Evolutionary conservation across 2,113 vertebrate genomes (phyloP).

Genomic region (Arenaria interpres): DNA sequence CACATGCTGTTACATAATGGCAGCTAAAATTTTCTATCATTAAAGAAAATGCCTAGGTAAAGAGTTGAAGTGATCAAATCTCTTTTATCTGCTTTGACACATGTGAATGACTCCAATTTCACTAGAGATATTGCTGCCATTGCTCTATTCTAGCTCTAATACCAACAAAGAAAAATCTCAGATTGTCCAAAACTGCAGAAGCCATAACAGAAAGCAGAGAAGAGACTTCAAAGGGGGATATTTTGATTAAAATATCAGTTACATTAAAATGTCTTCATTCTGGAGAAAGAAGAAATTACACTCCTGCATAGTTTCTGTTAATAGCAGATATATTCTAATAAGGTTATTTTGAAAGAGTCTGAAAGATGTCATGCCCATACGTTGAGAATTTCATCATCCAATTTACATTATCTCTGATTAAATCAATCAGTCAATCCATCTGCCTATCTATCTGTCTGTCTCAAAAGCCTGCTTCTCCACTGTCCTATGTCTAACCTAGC

Average conservation of each 20-base stretch:
- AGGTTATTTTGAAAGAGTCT: conserved; percentile 1
- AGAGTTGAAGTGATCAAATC: conserved; percentile 30
- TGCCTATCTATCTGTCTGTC: not conserved
- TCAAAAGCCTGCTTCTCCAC: not conserved
- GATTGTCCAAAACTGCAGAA: not conserved
- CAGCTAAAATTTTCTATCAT: not conserved
- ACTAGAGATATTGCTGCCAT: not conserved
- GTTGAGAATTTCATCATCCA: not conserved
- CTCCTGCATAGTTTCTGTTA: conserved; percentile 26
- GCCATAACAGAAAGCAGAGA: not conserved
- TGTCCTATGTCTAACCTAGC: not conserved
- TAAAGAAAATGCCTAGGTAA: conserved; percentile 1
- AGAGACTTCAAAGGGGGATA: not conserved
- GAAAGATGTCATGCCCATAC: not conserved
- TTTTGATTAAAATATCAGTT: conserved; percentile 32
- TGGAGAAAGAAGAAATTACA: not conserved
- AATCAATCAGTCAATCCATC: not conserved
- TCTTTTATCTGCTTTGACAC: conserved; percentile 21
- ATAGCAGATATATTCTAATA: not conserved
- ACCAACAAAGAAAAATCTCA: not conserved
- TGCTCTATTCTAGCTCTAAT: not conserved
- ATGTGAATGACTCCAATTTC: not conserved
- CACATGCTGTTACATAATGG: not conserved
- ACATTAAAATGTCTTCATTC: not conserved
- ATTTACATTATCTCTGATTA: not conserved